phyloP scores from a whole-genome alignment of 1,140 invertebrate genomes.

The Amphibalanus amphitrite region DNA sequence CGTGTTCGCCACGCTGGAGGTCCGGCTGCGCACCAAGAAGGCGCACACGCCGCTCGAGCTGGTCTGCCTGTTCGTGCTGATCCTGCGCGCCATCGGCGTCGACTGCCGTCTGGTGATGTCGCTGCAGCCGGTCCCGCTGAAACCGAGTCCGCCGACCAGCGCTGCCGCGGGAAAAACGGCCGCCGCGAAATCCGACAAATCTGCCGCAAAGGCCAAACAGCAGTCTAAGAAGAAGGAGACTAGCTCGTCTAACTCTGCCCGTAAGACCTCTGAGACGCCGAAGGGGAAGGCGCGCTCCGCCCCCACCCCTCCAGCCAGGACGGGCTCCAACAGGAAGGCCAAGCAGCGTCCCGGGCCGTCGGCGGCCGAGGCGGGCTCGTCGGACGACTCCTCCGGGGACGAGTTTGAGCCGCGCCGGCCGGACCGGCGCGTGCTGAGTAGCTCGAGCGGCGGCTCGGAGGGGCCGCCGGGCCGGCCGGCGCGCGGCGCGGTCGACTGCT shows the following conservation, averaged over 20 bases:
- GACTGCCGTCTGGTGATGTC: slow-evolving; percentile 56
- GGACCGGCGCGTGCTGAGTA: background rate
- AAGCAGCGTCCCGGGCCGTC: background rate
- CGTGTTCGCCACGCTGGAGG: slow-evolving; percentile 28
- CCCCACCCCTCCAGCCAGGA: no score
- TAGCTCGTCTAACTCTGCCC: slow-evolving; percentile 9
- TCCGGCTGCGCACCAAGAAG: slow-evolving; percentile 40
- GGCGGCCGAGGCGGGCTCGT: background rate
- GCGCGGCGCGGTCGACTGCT: slow-evolving; percentile 40
- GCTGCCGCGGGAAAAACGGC: slow-evolving; percentile 34
- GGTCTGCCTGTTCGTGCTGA: slow-evolving; percentile 51
- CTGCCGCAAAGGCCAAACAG: background rate
- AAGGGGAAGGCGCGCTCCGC: background rate
- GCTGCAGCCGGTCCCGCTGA: slow-evolving; percentile 41
- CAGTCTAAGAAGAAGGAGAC: slow-evolving; percentile 7
- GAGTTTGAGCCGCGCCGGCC: background rate
- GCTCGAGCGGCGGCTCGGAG: background rate
- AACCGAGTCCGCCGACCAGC: slow-evolving; percentile 27
- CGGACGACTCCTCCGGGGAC: background rate
- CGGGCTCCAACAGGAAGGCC: background rate
- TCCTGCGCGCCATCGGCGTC: slow-evolving; percentile 57
- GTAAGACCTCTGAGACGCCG: background rate
- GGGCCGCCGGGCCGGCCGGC: no score
- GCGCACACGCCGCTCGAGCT: slow-evolving; percentile 39
- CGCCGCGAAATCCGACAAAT: slow-evolving; percentile 10